Conservation (phyloP, 2,888 invertebrate species). For the Lasius platythorax region DNA sequence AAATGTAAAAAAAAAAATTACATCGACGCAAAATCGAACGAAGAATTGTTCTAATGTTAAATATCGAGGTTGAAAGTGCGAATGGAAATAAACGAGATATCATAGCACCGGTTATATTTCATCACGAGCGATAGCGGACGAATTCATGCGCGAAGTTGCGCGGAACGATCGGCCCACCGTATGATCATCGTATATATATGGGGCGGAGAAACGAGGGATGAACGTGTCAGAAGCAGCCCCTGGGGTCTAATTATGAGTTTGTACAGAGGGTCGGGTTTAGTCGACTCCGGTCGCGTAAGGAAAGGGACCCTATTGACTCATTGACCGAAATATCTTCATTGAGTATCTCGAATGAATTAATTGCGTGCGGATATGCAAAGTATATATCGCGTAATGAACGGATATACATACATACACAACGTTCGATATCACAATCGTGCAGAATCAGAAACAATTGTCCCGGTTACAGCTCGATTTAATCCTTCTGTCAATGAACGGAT, state of each 20-base stretch:
- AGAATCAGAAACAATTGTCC: neutral
- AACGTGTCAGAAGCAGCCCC: constrained; percentile 85
- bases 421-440: neutral
- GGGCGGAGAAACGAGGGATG: constrained; percentile 83
- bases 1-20: neutral
- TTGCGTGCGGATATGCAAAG: constrained; percentile 52
- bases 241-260: constrained; percentile 84
- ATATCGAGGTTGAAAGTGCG: neutral
- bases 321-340: constrained; percentile 81
- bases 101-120: constrained; percentile 58
- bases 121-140: constrained; percentile 70
- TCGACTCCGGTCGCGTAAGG: constrained; percentile 62
- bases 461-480: neutral
- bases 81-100: constrained; percentile 18
- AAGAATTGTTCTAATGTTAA: neutral
- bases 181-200: constrained; percentile 72
- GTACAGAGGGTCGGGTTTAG: constrained; percentile 77
- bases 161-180: constrained; percentile 64
- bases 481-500: neutral
- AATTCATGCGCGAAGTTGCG: constrained; percentile 63
- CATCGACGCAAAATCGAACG: neutral
- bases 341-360: constrained; percentile 75
- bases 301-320: constrained; percentile 75
- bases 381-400: neutral
- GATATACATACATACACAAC: neutral